These are phyloP conservation scores for Corythornis cristatus DNA, from an alignment of 2,113 vertebrate genomes.

Conservation along the genomic window DNA sequence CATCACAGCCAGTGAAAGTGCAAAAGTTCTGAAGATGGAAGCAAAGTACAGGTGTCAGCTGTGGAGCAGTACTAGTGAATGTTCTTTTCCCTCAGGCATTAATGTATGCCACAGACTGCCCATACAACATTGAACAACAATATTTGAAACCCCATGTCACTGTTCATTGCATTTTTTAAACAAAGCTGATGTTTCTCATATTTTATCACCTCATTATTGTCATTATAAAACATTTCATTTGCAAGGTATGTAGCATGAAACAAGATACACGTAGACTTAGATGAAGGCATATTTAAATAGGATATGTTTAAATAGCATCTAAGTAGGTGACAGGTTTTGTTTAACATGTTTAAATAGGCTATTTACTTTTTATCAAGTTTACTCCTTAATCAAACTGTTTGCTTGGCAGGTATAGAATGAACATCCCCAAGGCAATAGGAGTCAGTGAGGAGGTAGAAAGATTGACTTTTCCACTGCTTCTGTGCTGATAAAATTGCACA, in stretches of 20 bases:
- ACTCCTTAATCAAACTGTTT: constrained; percentile 14
- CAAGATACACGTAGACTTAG: not conserved
- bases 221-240: not conserved
- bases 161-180: not conserved
- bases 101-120: not conserved
- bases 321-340: constrained; percentile 21
- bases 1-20: not conserved
- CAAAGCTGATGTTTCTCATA: not conserved
- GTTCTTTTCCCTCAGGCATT: not conserved
- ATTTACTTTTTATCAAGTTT: constrained; percentile 25
- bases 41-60: not conserved
- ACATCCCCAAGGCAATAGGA: not conserved
- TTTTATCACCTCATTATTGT: not conserved
- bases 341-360: constrained; percentile 45
- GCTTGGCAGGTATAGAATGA: not conserved
- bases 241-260: not conserved
- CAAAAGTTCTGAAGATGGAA: not conserved
- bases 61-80: not conserved
- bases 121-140: not conserved
- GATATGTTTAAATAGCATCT: constrained; percentile 2
- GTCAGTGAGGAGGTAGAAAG: not conserved
- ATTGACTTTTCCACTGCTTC: not conserved
- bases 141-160: not conserved
- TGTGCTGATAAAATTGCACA: not conserved
- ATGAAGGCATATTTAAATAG: not conserved